Evolutionary conservation across 2,113 vertebrate species (phyloP).

Genomic region (Craseonycteris thonglongyai): DNA sequence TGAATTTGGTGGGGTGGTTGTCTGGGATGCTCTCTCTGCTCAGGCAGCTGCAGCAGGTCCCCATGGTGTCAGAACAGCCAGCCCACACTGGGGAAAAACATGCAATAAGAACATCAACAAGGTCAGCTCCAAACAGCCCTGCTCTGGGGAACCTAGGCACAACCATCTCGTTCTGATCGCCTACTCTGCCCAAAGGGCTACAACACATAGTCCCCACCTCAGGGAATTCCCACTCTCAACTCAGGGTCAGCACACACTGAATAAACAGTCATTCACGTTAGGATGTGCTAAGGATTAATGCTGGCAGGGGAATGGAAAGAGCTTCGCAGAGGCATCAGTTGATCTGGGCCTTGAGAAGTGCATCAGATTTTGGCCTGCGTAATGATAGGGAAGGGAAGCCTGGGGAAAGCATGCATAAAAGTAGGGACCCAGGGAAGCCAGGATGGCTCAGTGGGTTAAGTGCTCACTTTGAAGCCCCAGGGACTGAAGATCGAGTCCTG

Average conservation of each 20-base stretch:
- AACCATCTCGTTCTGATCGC: neutral
- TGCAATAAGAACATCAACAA: neutral
- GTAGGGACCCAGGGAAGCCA: neutral
- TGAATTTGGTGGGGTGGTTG: slow-evolving; percentile 98
- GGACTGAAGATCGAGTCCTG: too few relatives aligned
- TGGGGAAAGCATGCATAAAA: neutral
- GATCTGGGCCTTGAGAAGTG: neutral
- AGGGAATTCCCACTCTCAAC: neutral
- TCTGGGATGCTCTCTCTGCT: slow-evolving; percentile 93
- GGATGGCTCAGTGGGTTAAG: too few relatives aligned
- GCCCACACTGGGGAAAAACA: slow-evolving; percentile 81
- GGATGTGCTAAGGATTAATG: neutral
- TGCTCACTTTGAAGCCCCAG: too few relatives aligned
- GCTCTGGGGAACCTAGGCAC: neutral
- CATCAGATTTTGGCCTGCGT: neutral
- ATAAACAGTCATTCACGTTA: slow-evolving; percentile 5
- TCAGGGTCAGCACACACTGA: neutral
- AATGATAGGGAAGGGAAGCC: neutral
- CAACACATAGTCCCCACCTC: neutral
- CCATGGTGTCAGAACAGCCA: slow-evolving; percentile 92
- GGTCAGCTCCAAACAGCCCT: neutral
- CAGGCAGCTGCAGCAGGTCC: slow-evolving; percentile 98
- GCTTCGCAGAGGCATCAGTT: neutral
- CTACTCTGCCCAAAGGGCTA: neutral
- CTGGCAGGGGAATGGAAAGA: neutral